Evolutionary conservation across 2,113 vertebrate species (phyloP).

Genomic region (Megaceryle torquata): DNA sequence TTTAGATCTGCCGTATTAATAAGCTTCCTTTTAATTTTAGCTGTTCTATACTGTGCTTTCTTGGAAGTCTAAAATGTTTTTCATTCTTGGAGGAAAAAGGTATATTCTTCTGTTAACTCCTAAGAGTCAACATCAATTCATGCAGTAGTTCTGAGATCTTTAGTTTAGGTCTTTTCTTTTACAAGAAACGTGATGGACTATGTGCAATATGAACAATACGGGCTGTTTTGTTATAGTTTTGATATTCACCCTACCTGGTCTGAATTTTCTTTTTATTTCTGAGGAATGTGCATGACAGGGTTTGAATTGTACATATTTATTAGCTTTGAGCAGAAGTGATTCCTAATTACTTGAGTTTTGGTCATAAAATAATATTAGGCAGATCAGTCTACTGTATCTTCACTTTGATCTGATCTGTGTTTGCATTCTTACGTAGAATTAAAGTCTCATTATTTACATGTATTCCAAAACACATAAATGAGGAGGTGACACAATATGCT

Average conservation of each 20-base stretch:
- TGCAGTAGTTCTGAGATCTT: background rate
- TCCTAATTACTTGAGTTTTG: background rate
- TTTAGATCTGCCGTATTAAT: background rate
- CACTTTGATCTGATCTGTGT: background rate
- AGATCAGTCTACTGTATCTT: background rate
- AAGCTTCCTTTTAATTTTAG: background rate
- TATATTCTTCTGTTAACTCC: background rate
- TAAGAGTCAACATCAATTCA: background rate
- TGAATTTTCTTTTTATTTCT: background rate
- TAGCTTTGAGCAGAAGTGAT: background rate
- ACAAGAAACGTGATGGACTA: background rate
- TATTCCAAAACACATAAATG: background rate
- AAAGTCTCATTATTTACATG: background rate
- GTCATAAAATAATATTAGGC: background rate
- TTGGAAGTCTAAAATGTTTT: background rate
- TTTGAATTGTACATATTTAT: background rate
- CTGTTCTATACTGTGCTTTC: background rate
- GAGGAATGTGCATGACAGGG: background rate
- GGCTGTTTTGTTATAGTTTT: background rate
- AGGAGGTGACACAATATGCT: background rate
- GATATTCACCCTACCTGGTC: background rate
- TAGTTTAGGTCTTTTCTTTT: background rate
- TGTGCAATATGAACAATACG: background rate
- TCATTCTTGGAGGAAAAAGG: background rate
- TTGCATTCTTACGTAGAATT: background rate